These are phyloP conservation scores for Mythimna pallens DNA, from an alignment of 2,888 invertebrate genomes.

Conservation along the genomic window DNA sequence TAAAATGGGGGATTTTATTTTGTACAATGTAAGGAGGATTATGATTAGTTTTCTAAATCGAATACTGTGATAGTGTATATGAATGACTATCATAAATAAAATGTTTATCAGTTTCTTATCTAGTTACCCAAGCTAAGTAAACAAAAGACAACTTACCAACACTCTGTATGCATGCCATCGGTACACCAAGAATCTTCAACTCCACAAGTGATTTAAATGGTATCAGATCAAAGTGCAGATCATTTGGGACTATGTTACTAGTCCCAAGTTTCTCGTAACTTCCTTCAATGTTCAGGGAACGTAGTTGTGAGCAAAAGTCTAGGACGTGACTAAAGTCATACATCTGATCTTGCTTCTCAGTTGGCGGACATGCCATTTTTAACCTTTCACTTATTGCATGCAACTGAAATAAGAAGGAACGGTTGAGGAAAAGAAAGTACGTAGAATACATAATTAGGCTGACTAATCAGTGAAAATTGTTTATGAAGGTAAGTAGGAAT, in stretches of 20 bases:
- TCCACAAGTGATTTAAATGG: constrained; percentile 95
- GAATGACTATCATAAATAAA: background rate
- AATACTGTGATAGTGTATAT: background rate
- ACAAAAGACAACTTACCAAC: constrained; percentile 80
- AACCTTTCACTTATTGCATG: constrained; percentile 97
- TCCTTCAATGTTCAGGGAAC: constrained; percentile 92
- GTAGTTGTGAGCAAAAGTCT: constrained; percentile 96
- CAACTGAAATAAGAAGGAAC: constrained; percentile 91
- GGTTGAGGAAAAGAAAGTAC: background rate
- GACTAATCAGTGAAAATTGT: background rate
- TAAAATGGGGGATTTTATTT: no score
- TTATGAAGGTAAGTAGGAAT: background rate
- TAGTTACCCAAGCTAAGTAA: background rate
- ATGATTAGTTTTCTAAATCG: background rate
- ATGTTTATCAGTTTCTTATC: background rate
- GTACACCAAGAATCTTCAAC: constrained; percentile 93
- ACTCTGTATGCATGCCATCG: constrained; percentile 93
- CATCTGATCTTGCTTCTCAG: constrained; percentile 94
- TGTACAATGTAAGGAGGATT: no score
- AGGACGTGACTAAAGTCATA: constrained; percentile 97
- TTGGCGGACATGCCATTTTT: constrained; percentile 95
- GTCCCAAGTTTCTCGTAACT: constrained; percentile 93
- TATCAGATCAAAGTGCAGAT: constrained; percentile 94
- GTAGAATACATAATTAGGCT: background rate
- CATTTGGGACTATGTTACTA: constrained; percentile 96